Conservation (phyloP, 2,113 vertebrate species). For the Mastomys coucha region DNA sequence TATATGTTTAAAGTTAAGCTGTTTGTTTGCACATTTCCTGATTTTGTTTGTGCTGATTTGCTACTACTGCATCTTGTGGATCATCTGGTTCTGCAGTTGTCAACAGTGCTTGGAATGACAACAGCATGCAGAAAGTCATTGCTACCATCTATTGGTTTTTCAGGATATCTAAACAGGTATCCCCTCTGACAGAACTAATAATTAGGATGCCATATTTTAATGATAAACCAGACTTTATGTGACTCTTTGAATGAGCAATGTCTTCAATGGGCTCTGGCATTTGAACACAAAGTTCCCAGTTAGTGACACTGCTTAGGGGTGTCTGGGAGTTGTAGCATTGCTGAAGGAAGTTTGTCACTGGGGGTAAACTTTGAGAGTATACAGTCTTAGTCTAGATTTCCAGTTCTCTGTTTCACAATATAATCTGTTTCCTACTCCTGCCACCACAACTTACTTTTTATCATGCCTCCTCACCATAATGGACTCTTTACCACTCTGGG, state of each 20-base stretch:
- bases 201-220: neutral
- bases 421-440: neutral
- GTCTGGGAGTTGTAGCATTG: neutral
- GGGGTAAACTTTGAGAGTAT: neutral
- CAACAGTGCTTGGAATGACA: conserved; percentile 96
- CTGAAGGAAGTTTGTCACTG: neutral
- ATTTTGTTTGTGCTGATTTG: conserved; percentile 99
- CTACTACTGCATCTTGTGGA: conserved; percentile 98
- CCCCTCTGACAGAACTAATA: neutral
- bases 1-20: conserved; percentile 96
- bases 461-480: neutral
- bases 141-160: conserved; percentile 91
- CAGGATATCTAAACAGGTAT: neutral
- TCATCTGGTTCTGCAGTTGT: conserved; percentile 97
- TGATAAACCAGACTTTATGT: neutral
- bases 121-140: conserved; percentile 96
- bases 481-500: neutral
- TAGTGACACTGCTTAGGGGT: neutral
- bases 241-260: neutral
- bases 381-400: neutral
- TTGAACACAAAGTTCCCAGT: neutral
- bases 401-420: neutral
- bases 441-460: neutral
- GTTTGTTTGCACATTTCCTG: conserved; percentile 99
- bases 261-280: neutral